These are phyloP conservation scores for Hesperia comma DNA, from an alignment of 2,888 invertebrate species.

Conservation along the genomic window DNA sequence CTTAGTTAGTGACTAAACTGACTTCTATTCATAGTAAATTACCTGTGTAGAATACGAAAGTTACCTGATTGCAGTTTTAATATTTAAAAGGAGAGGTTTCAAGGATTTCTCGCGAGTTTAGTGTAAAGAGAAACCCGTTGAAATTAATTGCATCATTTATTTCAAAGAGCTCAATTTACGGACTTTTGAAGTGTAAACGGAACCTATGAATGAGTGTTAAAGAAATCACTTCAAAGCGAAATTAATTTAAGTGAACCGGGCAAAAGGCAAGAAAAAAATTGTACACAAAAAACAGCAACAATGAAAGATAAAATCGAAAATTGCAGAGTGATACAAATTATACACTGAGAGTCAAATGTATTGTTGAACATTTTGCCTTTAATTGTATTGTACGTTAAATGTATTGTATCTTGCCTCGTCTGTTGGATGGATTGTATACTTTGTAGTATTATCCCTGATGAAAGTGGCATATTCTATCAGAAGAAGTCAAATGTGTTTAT, in stretches of 20 bases:
- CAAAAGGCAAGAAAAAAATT: too few species aligned
- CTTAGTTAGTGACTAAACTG: neutral
- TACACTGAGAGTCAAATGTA: constrained; percentile 45
- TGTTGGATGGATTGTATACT: constrained; percentile 51
- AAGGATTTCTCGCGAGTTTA: neutral
- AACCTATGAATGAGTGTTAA: neutral
- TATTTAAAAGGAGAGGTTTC: constrained; percentile 15
- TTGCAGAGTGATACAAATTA: neutral
- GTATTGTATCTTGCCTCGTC: constrained; percentile 56
- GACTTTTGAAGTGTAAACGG: neutral
- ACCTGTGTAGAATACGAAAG: constrained; percentile 14
- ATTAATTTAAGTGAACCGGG: too few species aligned
- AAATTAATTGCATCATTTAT: neutral
- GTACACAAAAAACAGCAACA: neutral
- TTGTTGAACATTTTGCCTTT: constrained; percentile 52
- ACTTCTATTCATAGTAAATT: constrained; percentile 14
- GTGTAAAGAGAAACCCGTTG: neutral
- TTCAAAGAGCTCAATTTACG: neutral
- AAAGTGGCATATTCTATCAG: too few species aligned
- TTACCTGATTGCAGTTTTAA: constrained; percentile 16
- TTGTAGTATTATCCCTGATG: constrained; percentile 46
- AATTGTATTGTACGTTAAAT: constrained; percentile 46
- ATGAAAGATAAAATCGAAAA: neutral
- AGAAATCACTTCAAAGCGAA: too few species aligned
- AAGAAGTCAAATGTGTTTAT: constrained; percentile 42